Conservation (phyloP, 1,140 invertebrate genomes). For the Drosophila miranda region DNA sequence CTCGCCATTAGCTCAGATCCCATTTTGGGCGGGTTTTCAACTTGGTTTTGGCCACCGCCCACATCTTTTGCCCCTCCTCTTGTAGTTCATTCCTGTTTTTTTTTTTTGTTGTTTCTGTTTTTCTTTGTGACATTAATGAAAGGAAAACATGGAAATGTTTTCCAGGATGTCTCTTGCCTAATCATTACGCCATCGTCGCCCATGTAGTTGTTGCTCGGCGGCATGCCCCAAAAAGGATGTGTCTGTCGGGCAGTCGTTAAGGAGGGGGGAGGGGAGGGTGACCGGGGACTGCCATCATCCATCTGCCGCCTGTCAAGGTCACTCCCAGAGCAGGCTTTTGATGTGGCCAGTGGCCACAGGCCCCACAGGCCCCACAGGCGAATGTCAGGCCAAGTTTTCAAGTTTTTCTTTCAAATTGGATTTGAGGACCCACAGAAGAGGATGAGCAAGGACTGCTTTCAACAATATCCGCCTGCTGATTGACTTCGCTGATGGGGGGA, state of each 20-base stretch:
- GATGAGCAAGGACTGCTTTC: too few relatives aligned
- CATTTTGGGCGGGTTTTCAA: slow-evolving; percentile 36
- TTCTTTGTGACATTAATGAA: slow-evolving; percentile 58
- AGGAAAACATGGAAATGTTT: slow-evolving; percentile 61
- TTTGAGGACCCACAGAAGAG: too few relatives aligned
- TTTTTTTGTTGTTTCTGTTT: too few relatives aligned
- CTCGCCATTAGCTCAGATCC: slow-evolving; percentile 33
- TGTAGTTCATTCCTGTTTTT: slow-evolving; percentile 4
- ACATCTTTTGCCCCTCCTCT: not conserved
- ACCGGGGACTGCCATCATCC: too few relatives aligned
- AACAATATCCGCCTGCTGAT: too few relatives aligned
- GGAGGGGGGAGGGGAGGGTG: not conserved
- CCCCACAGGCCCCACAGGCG: too few relatives aligned
- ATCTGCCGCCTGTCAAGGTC: too few relatives aligned
- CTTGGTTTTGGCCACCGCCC: slow-evolving; percentile 31
- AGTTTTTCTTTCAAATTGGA: too few relatives aligned
- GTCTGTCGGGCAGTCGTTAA: slow-evolving; percentile 13
- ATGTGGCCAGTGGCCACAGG: too few relatives aligned
- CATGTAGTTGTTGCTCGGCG: slow-evolving; percentile 24
- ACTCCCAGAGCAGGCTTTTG: too few relatives aligned
- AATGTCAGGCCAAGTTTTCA: too few relatives aligned
- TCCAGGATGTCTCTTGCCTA: slow-evolving; percentile 33
- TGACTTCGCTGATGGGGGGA: too few relatives aligned
- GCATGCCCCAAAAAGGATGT: slow-evolving; percentile 16
- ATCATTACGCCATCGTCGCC: slow-evolving; percentile 55